Conservation (phyloP, 2,797 vertebrate species). For the Enteromius trimaculatus region DNA sequence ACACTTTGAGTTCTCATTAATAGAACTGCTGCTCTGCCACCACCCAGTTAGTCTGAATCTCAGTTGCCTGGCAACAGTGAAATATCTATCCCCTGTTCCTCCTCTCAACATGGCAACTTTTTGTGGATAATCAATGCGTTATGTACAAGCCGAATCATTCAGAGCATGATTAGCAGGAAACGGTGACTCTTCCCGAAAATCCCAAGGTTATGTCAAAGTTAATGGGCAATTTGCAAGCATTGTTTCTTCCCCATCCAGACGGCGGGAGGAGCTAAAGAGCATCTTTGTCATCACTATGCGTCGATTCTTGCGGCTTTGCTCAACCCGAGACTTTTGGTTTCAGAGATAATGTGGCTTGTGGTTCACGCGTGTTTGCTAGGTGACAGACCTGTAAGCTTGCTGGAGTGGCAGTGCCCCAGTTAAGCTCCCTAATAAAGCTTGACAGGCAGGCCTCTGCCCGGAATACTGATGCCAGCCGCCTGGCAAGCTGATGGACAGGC, state of each 20-base stretch:
- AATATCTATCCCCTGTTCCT: constrained; percentile 53
- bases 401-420: constrained; percentile 72
- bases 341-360: constrained; percentile 12
- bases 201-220: constrained; percentile 26
- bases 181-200: neutral
- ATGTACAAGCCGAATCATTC: constrained; percentile 53
- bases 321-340: neutral
- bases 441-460: constrained; percentile 68
- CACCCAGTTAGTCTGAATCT: constrained; percentile 69
- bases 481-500: constrained; percentile 71
- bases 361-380: constrained; percentile 31
- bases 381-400: constrained; percentile 62
- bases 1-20: constrained; percentile 75
- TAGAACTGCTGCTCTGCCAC: constrained; percentile 69
- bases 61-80: constrained; percentile 76
- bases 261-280: neutral
- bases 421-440: constrained; percentile 77
- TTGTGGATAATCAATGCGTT: constrained; percentile 56
- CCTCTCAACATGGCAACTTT: constrained; percentile 41
- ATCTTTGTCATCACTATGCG: constrained; percentile 6
- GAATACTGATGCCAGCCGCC: constrained; percentile 74
- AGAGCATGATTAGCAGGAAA: neutral
- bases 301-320: neutral
- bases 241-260: constrained; percentile 10
- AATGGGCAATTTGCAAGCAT: constrained; percentile 13